These are phyloP conservation scores for Linepithema humile DNA, from an alignment of 1,140 invertebrate genomes.

Conservation along the genomic window DNA sequence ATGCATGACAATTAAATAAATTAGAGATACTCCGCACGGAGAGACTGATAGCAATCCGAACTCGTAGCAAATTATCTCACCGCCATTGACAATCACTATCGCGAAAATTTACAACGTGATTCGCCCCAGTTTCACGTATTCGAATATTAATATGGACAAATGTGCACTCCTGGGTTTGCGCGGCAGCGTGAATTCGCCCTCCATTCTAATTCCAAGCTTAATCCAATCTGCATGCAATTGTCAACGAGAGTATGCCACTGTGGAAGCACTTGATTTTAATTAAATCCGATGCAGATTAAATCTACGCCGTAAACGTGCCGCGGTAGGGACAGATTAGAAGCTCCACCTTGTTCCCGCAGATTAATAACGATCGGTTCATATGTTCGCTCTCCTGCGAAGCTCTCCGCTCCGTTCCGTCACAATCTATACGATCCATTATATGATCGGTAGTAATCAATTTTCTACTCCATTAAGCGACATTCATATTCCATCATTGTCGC, in stretches of 20 bases:
- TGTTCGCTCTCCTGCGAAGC: slow-evolving; percentile 3
- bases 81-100: slow-evolving; percentile 53
- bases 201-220: slow-evolving; percentile 70
- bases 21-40: background rate
- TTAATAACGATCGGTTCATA: slow-evolving; percentile 69
- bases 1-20: background rate
- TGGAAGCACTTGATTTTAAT: slow-evolving; percentile 71
- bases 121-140: slow-evolving; percentile 66
- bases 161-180: slow-evolving; percentile 52
- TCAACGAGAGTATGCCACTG: slow-evolving; percentile 65
- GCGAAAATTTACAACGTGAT: slow-evolving; percentile 26
- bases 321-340: slow-evolving; percentile 64
- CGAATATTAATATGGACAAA: slow-evolving; percentile 72
- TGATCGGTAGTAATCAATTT: slow-evolving; percentile 18
- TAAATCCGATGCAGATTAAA: slow-evolving; percentile 73
- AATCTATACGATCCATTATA: slow-evolving; percentile 19
- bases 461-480: background rate
- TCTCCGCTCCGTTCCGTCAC: background rate
- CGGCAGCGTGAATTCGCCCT: slow-evolving; percentile 59
- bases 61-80: slow-evolving; percentile 35
- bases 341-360: slow-evolving; percentile 63
- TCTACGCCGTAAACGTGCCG: slow-evolving; percentile 67
- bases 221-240: slow-evolving; percentile 74
- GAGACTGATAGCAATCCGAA: slow-evolving; percentile 31
- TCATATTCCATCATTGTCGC: background rate